These are phyloP conservation scores for Danionella dracula DNA, from an alignment of 2,797 vertebrate genomes.

Conservation along the genomic window DNA sequence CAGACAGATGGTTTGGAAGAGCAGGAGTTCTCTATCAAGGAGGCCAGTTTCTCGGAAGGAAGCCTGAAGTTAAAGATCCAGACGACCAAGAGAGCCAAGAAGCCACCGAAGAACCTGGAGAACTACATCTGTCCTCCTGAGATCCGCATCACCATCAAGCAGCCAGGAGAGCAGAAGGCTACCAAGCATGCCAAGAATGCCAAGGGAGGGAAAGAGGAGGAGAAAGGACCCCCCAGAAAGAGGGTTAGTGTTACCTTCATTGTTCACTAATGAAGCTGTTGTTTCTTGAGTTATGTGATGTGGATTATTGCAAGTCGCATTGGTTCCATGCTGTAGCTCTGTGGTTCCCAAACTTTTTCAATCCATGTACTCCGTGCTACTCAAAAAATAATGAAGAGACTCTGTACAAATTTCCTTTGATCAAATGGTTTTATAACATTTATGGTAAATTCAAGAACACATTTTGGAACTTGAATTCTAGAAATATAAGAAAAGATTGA, in stretches of 20 bases:
- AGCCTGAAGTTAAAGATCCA: constrained; percentile 98
- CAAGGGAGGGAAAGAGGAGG: constrained; percentile 82
- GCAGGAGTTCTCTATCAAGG: constrained; percentile 99
- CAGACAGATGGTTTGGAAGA: constrained; percentile 78
- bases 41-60: constrained; percentile 95
- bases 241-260: constrained; percentile 72
- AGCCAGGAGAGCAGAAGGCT: constrained; percentile 82
- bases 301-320: no score
- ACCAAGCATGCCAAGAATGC: constrained; percentile 64
- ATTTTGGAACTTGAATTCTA: no score
- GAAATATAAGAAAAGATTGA: no score
- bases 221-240: constrained; percentile 86
- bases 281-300: neutral
- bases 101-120: constrained; percentile 95
- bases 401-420: no score
- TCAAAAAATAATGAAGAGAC: no score
- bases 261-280: neutral
- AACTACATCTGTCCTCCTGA: constrained; percentile 98
- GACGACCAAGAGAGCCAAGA: constrained; percentile 96
- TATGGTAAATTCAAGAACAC: neutral
- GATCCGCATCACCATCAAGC: constrained; percentile 97
- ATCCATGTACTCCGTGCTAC: no score
- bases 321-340: neutral
- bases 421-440: neutral
- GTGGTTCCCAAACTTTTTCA: no score